phyloP scores from a whole-genome alignment of 2,797 vertebrate genomes.

The Enteromius unitaeniatus region DNA sequence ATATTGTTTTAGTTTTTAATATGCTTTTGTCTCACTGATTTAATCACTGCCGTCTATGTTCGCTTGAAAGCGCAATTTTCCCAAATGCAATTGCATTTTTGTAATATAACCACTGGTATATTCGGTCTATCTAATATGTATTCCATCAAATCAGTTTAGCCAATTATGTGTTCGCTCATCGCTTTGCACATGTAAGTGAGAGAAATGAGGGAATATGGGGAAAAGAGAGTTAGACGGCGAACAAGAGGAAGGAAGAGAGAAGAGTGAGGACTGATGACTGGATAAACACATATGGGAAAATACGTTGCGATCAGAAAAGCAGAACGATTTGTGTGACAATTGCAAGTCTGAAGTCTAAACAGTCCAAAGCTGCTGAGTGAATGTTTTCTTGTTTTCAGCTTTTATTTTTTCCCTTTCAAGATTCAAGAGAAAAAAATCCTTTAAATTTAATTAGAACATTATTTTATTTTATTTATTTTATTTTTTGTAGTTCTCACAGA shows the following conservation, averaged over 20 bases:
- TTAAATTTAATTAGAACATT: not conserved
- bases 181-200: slow-evolving; percentile 16
- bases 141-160: slow-evolving; percentile 19
- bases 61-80: slow-evolving; percentile 17
- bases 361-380: not conserved
- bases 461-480: rapidly evolving
- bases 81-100: slow-evolving; percentile 24
- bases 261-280: not conserved
- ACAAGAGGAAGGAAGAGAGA: slow-evolving; percentile 3
- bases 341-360: slow-evolving; percentile 14
- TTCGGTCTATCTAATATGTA: not conserved
- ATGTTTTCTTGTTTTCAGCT: not conserved
- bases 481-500: not conserved
- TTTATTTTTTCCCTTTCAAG: not conserved
- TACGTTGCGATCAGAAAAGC: not conserved
- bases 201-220: not conserved
- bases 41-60: slow-evolving; percentile 21
- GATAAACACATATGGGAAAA: not conserved
- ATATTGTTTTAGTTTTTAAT: slow-evolving; percentile 27
- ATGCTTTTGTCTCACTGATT: slow-evolving; percentile 28
- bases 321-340: not conserved
- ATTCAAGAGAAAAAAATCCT: not conserved
- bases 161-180: not conserved
- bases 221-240: slow-evolving; percentile 14
- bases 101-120: slow-evolving; percentile 29